A percentile compares a stretch with the other conserved stretches of the same genome.
These are phyloP conservation scores for Heterohyrax brucei DNA, from an alignment of 2,797 vertebrate species.

Conservation along the genomic window DNA sequence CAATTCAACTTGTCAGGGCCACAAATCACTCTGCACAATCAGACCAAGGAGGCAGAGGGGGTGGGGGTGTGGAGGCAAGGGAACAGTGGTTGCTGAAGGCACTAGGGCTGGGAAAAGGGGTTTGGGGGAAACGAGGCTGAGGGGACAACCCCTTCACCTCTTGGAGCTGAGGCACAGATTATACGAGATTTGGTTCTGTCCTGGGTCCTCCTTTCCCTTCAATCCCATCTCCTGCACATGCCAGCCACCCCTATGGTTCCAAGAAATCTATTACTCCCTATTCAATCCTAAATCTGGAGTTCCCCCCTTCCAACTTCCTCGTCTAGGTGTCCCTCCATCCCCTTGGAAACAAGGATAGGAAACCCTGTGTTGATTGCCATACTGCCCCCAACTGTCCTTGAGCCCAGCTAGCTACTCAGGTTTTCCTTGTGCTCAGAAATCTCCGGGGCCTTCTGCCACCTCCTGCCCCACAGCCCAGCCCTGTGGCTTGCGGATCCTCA, in stretches of 20 bases:
- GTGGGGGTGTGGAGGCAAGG: background rate
- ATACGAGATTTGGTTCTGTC: background rate
- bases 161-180: background rate
- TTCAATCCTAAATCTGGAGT: background rate
- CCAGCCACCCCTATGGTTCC: rapidly evolving
- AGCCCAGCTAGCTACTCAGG: rapidly evolving
- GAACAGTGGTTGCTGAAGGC: background rate
- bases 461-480: background rate
- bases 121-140: background rate
- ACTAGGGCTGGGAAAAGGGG: background rate
- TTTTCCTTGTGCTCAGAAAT: background rate
- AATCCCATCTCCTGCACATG: background rate
- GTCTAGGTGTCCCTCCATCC: background rate
- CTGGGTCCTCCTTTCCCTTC: background rate
- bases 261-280: background rate
- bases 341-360: background rate
- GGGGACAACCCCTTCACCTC: background rate
- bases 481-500: background rate
- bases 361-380: background rate
- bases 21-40: slow-evolving; percentile 80
- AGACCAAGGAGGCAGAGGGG: background rate
- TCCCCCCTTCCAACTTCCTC: background rate
- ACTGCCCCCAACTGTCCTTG: background rate
- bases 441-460: background rate
- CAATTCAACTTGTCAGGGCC: slow-evolving; percentile 84